Conservation (phyloP, 2,797 vertebrate genomes). For the Poecilia velifera region DNA sequence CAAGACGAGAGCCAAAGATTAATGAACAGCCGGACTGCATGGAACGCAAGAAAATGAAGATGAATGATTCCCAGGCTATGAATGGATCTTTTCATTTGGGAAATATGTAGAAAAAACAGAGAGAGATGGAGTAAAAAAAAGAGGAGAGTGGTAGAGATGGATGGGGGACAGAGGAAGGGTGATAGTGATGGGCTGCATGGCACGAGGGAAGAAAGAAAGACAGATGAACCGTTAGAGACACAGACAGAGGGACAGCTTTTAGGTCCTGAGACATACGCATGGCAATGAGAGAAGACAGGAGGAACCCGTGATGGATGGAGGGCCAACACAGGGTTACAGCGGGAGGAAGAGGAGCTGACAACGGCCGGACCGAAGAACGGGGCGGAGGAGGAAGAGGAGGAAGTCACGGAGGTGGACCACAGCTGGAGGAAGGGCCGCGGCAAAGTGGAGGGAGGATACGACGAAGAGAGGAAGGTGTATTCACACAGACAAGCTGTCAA, state of each 20-base stretch:
- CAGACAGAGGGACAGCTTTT: slow-evolving; percentile 70
- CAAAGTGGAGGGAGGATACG: slow-evolving; percentile 26
- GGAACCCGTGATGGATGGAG: slow-evolving; percentile 74
- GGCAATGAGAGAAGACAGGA: slow-evolving; percentile 66
- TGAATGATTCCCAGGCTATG: slow-evolving; percentile 49
- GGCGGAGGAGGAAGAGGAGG: slow-evolving; percentile 38
- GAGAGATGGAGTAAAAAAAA: slow-evolving; percentile 21
- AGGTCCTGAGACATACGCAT: slow-evolving; percentile 72
- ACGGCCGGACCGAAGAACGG: slow-evolving; percentile 35
- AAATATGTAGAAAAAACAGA: slow-evolving; percentile 58
- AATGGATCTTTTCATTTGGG: slow-evolving; percentile 68
- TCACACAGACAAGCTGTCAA: slow-evolving; percentile 78
- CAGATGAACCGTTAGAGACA: slow-evolving; percentile 54
- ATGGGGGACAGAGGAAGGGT: slow-evolving; percentile 37
- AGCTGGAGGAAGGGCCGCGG: slow-evolving; percentile 17
- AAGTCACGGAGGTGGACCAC: slow-evolving; percentile 31
- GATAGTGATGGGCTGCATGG: slow-evolving; percentile 22
- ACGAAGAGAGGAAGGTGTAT: slow-evolving; percentile 63
- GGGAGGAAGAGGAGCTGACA: slow-evolving; percentile 55
- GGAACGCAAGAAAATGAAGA: slow-evolving; percentile 66
- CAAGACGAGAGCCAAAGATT: slow-evolving; percentile 61
- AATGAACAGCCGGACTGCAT: slow-evolving; percentile 62
- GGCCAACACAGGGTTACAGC: slow-evolving; percentile 51
- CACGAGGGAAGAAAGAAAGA: slow-evolving; percentile 44
- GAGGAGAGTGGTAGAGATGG: slow-evolving; percentile 38